These are phyloP conservation scores for Metopia argyrocephala DNA, from an alignment of 2,888 invertebrate species.

Conservation along the genomic window DNA sequence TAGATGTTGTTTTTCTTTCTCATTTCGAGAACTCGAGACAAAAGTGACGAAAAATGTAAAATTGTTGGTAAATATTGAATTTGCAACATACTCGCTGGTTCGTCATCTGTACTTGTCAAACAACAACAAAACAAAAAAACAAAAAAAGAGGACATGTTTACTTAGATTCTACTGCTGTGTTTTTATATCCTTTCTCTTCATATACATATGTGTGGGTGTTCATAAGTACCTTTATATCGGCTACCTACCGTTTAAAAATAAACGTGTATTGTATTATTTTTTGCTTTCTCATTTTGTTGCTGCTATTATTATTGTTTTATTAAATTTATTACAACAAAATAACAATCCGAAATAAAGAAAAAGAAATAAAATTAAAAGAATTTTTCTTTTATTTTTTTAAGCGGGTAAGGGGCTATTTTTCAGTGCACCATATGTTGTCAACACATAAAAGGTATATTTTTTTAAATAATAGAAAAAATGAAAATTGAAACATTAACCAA, in stretches of 20 bases:
- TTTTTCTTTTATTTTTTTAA: background rate
- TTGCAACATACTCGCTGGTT: constrained; percentile 77
- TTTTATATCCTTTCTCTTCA: constrained; percentile 15
- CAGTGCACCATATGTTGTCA: constrained; percentile 57
- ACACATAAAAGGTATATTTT: background rate
- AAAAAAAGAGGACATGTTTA: constrained; percentile 73
- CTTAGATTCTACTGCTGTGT: constrained; percentile 66
- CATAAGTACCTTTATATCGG: too few species aligned
- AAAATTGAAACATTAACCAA: background rate
- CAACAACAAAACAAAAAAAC: constrained; percentile 34
- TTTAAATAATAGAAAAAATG: background rate
- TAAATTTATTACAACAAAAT: background rate
- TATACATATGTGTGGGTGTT: too few species aligned
- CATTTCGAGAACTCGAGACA: constrained; percentile 54
- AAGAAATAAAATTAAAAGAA: background rate
- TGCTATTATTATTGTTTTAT: constrained; percentile 18
- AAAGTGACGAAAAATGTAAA: constrained; percentile 70
- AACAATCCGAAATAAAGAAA: background rate
- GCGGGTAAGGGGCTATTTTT: constrained; percentile 57
- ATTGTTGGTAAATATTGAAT: constrained; percentile 77
- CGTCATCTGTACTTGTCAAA: constrained; percentile 70
- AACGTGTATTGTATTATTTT: background rate
- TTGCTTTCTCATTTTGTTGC: constrained; percentile 25
- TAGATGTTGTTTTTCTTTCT: background rate
- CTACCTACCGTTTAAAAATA: background rate